These are phyloP conservation scores for Marmota monax DNA, from an alignment of 2,113 vertebrate genomes.

Conservation along the genomic window DNA sequence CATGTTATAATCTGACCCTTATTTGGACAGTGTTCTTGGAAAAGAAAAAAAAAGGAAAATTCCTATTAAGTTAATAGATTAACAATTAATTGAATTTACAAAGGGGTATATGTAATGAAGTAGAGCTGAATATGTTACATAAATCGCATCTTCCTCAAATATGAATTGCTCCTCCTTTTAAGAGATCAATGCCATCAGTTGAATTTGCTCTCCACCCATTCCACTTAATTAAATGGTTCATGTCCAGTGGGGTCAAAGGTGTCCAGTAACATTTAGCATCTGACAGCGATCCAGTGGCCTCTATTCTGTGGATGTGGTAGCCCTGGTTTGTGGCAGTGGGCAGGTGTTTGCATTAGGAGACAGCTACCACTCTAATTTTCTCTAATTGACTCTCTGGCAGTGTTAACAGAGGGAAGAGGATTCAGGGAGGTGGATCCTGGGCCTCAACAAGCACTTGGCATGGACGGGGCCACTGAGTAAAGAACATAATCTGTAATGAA, in stretches of 20 bases:
- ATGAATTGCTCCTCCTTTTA: slow-evolving; percentile 62
- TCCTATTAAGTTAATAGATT: neutral
- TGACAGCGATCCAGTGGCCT: neutral
- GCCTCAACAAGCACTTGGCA: slow-evolving; percentile 54
- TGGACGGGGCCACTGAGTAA: neutral
- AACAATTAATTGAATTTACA: slow-evolving; percentile 62
- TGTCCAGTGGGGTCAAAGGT: slow-evolving; percentile 37
- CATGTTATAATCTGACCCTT: slow-evolving; percentile 13
- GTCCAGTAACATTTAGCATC: neutral
- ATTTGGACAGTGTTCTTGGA: neutral
- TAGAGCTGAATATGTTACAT: slow-evolving; percentile 19
- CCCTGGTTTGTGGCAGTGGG: neutral
- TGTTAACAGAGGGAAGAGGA: slow-evolving; percentile 35
- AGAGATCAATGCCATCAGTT: slow-evolving; percentile 7
- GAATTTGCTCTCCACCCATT: slow-evolving; percentile 42
- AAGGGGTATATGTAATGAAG: neutral
- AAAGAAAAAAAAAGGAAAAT: neutral
- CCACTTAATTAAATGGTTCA: slow-evolving; percentile 64
- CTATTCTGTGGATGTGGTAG: neutral
- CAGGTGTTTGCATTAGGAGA: slow-evolving; percentile 43
- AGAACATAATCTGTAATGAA: slow-evolving; percentile 58
- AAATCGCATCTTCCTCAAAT: slow-evolving; percentile 50
- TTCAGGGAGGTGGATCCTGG: neutral
- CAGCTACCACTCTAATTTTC: slow-evolving; percentile 62
- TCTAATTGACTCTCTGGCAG: slow-evolving; percentile 76